phyloP scores from a whole-genome alignment of 1,140 invertebrate genomes.

The Paracyclopina nana region DNA sequence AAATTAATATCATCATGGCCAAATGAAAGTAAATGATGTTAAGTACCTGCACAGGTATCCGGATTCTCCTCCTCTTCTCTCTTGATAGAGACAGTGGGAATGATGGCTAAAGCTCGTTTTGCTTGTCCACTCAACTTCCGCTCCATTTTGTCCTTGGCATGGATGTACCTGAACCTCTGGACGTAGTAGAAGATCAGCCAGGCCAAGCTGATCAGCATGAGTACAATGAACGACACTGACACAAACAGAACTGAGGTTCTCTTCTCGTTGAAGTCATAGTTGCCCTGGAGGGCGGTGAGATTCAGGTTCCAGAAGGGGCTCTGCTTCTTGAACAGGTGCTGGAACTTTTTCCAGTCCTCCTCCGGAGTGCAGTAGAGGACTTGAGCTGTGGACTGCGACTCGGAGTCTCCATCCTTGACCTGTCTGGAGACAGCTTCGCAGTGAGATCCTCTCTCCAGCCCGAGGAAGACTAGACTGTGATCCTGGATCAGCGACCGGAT shows the following conservation, averaged over 20 bases:
- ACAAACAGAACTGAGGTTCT: constrained; percentile 75
- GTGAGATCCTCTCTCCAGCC: constrained; percentile 2
- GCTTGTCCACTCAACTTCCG: background rate
- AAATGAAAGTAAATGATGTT: too few species aligned
- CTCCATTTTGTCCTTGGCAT: constrained; percentile 50
- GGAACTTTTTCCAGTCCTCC: background rate
- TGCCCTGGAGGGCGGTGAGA: constrained; percentile 3
- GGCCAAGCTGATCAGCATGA: constrained; percentile 77
- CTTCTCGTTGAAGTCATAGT: constrained; percentile 26
- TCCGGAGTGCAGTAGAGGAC: constrained; percentile 8
- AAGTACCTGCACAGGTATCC: constrained; percentile 75
- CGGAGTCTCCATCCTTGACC: too few species aligned
- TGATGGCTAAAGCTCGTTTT: constrained; percentile 11
- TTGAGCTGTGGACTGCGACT: background rate
- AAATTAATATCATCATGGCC: too few species aligned
- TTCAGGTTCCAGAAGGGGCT: constrained; percentile 5
- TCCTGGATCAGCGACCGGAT: background rate
- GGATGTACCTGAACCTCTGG: constrained; percentile 71
- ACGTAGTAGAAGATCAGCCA: constrained; percentile 90
- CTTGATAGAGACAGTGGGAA: constrained; percentile 2
- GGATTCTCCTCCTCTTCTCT: constrained; percentile 23
- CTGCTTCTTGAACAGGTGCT: constrained; percentile 1
- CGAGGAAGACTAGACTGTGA: background rate
- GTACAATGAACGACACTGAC: constrained; percentile 76
- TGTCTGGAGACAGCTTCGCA: too few species aligned